A percentile compares a stretch with the other conserved stretches of the same genome.
Conservation (phyloP, 1,140 invertebrate genomes). For the Anastrepha obliqua region DNA sequence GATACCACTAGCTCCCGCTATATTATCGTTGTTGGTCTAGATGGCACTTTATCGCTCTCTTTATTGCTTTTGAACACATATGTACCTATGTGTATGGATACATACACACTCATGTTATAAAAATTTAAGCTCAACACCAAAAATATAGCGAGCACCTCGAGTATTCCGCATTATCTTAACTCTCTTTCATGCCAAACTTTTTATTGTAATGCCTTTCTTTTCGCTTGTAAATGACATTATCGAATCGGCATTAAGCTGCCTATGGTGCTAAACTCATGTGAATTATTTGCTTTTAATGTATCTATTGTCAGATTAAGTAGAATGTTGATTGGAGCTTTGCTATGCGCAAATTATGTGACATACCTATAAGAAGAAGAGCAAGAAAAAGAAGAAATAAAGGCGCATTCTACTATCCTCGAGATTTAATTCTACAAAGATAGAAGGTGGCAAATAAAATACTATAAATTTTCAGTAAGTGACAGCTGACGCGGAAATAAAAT, state of each 20-base stretch:
- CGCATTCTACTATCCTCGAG: too few relatives aligned
- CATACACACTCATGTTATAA: neutral
- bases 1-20: too few relatives aligned
- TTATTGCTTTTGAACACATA: neutral
- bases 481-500: constrained; percentile 11
- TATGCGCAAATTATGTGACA: neutral
- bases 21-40: too few relatives aligned
- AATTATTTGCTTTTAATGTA: constrained; percentile 13
- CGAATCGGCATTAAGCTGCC: neutral
- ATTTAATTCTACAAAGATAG: too few relatives aligned
- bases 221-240: neutral
- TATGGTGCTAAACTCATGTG: neutral
- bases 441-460: constrained; percentile 6
- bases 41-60: neutral
- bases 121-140: neutral
- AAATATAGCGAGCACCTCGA: neutral
- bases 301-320: neutral
- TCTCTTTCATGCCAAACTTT: neutral
- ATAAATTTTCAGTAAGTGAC: constrained; percentile 16
- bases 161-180: neutral
- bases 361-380: too few relatives aligned
- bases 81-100: neutral
- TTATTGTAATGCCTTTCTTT: neutral
- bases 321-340: neutral
- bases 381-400: too few relatives aligned